These are phyloP conservation scores for Odontomachus brunneus DNA, from an alignment of 1,140 invertebrate genomes.

Conservation along the genomic window DNA sequence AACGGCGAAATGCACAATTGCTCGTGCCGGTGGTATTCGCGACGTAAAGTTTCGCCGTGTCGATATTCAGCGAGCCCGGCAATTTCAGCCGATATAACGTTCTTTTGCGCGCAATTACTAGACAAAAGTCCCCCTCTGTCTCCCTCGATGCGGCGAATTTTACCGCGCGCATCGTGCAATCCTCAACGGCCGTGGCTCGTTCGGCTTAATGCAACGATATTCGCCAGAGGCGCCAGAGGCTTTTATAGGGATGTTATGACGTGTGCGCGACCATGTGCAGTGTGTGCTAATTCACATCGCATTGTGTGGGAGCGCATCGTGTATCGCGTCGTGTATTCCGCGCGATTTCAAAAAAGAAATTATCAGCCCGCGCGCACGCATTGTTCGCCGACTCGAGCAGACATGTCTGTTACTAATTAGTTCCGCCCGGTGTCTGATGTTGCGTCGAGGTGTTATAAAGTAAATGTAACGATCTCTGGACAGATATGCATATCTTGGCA, in stretches of 20 bases:
- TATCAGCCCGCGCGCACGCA: neutral
- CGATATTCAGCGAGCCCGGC: slow-evolving; percentile 5
- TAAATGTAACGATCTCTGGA: no score
- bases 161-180: slow-evolving; percentile 11
- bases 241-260: slow-evolving; percentile 40
- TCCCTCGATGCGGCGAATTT: slow-evolving; percentile 24
- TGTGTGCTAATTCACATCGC: slow-evolving; percentile 19
- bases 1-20: slow-evolving; percentile 25
- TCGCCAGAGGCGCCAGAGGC: neutral
- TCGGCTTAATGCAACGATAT: slow-evolving; percentile 15
- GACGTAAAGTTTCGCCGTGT: neutral
- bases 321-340: slow-evolving; percentile 1
- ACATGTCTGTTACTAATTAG: slow-evolving; percentile 15
- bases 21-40: neutral
- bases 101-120: slow-evolving; percentile 34
- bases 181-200: slow-evolving; percentile 9
- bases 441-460: neutral
- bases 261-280: neutral
- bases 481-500: no score
- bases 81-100: slow-evolving; percentile 24
- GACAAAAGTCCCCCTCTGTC: neutral
- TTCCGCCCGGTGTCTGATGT: neutral
- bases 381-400: slow-evolving; percentile 29
- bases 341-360: slow-evolving; percentile 24
- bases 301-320: slow-evolving; percentile 12